A percentile compares a stretch with the other conserved stretches of the same genome.
These are phyloP conservation scores for Desoria tigrina DNA, from an alignment of 2,888 invertebrate species.

Conservation along the genomic window DNA sequence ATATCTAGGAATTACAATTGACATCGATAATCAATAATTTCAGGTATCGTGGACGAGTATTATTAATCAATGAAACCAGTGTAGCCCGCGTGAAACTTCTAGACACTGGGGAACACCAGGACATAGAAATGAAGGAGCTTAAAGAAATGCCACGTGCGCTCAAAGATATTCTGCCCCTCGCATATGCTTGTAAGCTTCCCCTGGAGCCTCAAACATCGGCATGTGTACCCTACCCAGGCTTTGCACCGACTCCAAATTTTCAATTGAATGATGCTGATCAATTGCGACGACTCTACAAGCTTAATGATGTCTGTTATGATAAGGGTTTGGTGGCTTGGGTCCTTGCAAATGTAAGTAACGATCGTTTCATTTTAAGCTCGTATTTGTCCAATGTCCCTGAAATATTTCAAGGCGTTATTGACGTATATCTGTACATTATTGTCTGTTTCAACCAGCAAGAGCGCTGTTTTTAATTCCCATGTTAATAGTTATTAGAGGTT, in stretches of 20 bases:
- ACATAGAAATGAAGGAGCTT: background rate
- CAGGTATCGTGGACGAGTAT: background rate
- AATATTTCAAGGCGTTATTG: no score
- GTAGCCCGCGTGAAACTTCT: background rate
- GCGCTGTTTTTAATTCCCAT: no score
- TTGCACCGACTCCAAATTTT: no score
- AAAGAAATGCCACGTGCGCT: background rate
- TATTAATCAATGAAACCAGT: background rate
- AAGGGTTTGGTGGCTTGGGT: background rate
- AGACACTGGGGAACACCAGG: background rate
- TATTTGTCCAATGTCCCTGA: no score
- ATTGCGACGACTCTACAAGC: no score
- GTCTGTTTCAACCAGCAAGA: no score
- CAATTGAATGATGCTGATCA: no score
- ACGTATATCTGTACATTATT: no score
- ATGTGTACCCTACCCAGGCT: no score
- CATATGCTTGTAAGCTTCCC: background rate
- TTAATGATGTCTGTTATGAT: background rate
- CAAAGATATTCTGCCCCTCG: background rate
- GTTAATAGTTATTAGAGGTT: no score
- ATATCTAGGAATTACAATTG: background rate
- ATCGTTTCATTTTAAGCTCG: background rate
- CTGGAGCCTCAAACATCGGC: background rate
- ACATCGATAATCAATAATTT: background rate
- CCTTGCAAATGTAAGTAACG: background rate